Conservation (phyloP, 2,113 vertebrate genomes). For the Danio rerio region DNA sequence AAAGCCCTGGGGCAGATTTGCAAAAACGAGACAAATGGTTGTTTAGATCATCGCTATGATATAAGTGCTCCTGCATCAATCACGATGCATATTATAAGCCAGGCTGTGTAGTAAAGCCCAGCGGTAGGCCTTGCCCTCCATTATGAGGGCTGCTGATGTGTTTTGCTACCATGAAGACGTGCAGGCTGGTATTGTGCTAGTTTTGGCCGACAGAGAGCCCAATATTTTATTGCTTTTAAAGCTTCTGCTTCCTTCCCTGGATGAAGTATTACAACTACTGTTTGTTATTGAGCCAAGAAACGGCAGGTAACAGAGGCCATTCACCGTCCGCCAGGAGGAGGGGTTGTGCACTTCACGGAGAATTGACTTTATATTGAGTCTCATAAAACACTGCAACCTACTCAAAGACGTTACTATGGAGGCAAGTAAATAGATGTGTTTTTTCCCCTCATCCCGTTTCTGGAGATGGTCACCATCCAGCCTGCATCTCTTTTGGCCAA, state of each 20-base stretch:
- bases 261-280: constrained; percentile 55
- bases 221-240: constrained; percentile 42
- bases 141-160: background rate
- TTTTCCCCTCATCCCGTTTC: constrained; percentile 22
- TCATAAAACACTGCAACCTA: constrained; percentile 56
- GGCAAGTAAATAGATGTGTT: constrained; percentile 56
- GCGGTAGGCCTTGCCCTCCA: background rate
- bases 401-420: constrained; percentile 57
- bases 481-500: constrained; percentile 56
- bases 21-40: background rate
- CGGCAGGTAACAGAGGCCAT: constrained; percentile 55
- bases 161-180: constrained; percentile 14
- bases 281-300: constrained; percentile 57
- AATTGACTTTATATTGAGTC: constrained; percentile 62
- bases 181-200: constrained; percentile 29
- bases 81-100: background rate
- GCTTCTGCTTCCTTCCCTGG: constrained; percentile 22
- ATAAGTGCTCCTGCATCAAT: background rate
- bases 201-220: constrained; percentile 15
- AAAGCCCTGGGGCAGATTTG: constrained; percentile 2
- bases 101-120: background rate
- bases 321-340: constrained; percentile 36
- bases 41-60: background rate
- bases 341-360: constrained; percentile 58
- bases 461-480: constrained; percentile 54